A percentile compares a stretch with the other conserved stretches of the same genome.
Conservation (phyloP, 1,140 invertebrate genomes). For the Semibalanus balanoides region DNA sequence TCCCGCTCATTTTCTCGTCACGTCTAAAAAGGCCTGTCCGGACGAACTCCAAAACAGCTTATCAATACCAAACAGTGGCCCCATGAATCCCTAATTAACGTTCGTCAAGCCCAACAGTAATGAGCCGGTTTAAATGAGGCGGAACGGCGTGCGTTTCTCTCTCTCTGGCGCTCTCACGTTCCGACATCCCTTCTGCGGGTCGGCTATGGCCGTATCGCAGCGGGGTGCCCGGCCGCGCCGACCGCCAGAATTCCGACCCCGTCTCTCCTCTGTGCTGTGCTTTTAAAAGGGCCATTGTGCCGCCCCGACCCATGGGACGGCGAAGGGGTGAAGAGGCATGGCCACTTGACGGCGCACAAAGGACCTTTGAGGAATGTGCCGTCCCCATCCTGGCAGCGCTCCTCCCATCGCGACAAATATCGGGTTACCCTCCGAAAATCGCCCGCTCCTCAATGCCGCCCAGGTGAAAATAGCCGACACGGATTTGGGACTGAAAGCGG, state of each 20-base stretch:
- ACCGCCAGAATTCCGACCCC: neutral
- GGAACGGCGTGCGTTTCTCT: neutral
- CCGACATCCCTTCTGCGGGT: neutral
- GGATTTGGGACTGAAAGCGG: neutral
- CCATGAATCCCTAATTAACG: neutral
- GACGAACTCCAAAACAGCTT: neutral
- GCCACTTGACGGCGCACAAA: neutral
- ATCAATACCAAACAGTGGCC: neutral
- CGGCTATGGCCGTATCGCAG: neutral
- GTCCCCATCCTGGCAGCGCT: neutral
- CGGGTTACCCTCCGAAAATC: neutral
- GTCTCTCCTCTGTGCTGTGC: neutral
- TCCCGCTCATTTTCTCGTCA: neutral
- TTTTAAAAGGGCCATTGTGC: neutral
- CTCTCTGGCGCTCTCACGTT: neutral
- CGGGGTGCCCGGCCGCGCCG: no score
- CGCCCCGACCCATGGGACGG: neutral
- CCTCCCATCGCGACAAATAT: neutral
- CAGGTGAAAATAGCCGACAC: neutral
- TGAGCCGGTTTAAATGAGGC: neutral
- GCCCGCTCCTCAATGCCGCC: neutral
- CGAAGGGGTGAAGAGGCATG: neutral
- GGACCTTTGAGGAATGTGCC: neutral
- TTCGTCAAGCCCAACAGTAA: neutral
- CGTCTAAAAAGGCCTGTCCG: neutral